phyloP scores from a whole-genome alignment of 2,113 vertebrate genomes.

The cattle (Bos taurus) region ARS-UCD2.0 NC_037347.1:9444001-9444500 shows the following conservation, averaged over 20 bases:
- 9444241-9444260: conserved; percentile 46
- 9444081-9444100: neutral
- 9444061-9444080: neutral
- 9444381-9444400: neutral
- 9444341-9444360: neutral
- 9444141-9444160: conserved; percentile 48
- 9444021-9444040: neutral
- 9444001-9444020: neutral
- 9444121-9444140: conserved; percentile 45
- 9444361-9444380: neutral
- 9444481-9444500: neutral
- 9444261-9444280: conserved; percentile 46
- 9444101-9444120: conserved; percentile 53
- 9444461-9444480: neutral
- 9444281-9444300: neutral
- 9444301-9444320: neutral
- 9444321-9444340: neutral
- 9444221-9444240: conserved; percentile 55
- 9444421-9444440: neutral
- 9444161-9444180: conserved; percentile 58
- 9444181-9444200: conserved; percentile 56
- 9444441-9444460: neutral
- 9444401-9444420: neutral
- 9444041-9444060: neutral
- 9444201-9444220: conserved; percentile 57